Conservation (phyloP, 2,797 vertebrate species). For the Alexandromys oeconomus region DNA sequence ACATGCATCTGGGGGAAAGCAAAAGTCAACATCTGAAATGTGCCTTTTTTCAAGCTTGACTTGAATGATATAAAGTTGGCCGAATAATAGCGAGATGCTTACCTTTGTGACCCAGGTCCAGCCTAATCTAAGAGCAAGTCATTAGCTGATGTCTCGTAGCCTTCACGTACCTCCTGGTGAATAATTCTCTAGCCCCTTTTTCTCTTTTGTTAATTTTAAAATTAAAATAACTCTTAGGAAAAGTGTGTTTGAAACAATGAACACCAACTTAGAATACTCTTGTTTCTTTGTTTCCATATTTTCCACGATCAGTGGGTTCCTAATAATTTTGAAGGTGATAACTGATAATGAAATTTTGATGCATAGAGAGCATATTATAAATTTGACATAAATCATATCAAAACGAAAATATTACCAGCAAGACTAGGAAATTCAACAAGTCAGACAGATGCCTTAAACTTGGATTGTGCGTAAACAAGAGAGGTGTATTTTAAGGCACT, state of each 20-base stretch:
- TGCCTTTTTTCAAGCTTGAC: slow-evolving; percentile 82
- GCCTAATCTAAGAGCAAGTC: slow-evolving; percentile 79
- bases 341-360: neutral
- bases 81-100: slow-evolving; percentile 82
- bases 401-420: slow-evolving; percentile 24
- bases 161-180: slow-evolving; percentile 72
- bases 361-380: neutral
- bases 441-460: slow-evolving; percentile 34
- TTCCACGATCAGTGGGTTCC: slow-evolving; percentile 39
- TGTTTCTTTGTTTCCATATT: neutral
- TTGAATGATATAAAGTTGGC: slow-evolving; percentile 84
- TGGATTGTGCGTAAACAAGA: slow-evolving; percentile 26
- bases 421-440: neutral
- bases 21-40: slow-evolving; percentile 85
- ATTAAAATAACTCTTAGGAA: slow-evolving; percentile 67
- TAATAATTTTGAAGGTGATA: slow-evolving; percentile 42
- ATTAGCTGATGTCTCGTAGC: slow-evolving; percentile 74
- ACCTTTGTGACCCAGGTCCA: slow-evolving; percentile 82
- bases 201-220: slow-evolving; percentile 51
- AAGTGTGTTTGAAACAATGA: slow-evolving; percentile 56
- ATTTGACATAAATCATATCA: neutral
- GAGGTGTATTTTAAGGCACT: neutral
- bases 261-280: slow-evolving; percentile 37
- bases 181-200: slow-evolving; percentile 63
- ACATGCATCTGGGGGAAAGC: slow-evolving; percentile 81